Conservation (phyloP, 2,113 vertebrate genomes). For the Sorex fumeus region DNA sequence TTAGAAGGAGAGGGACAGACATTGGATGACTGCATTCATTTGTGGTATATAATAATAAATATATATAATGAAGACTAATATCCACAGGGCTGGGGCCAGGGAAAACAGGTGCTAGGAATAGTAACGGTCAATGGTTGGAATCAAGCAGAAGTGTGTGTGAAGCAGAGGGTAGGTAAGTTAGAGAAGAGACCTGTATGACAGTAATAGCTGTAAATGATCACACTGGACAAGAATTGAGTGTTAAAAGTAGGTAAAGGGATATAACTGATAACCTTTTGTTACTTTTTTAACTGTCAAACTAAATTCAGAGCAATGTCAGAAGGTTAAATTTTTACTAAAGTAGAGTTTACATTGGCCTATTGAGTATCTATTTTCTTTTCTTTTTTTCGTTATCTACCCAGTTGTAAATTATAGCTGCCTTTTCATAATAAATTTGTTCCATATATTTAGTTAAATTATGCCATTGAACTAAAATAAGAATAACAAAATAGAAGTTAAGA, state of each 20-base stretch:
- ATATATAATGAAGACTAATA: no score
- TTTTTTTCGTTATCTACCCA: neutral
- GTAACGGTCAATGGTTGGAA: neutral
- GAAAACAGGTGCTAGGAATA: neutral
- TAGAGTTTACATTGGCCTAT: neutral
- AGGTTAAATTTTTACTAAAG: slow-evolving; percentile 15
- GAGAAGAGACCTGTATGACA: no score
- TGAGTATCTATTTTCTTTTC: neutral
- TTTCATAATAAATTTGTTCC: slow-evolving; percentile 28
- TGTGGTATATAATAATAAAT: no score
- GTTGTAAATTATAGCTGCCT: neutral
- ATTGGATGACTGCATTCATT: no score
- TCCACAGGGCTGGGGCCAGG: no score
- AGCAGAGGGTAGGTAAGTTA: no score
- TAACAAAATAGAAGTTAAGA: slow-evolving; percentile 39
- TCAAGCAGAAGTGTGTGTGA: no score
- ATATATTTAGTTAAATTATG: neutral
- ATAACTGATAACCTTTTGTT: neutral
- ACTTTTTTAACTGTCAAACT: neutral
- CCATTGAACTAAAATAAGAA: slow-evolving; percentile 54
- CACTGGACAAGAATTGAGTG: no score
- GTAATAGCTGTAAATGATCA: no score
- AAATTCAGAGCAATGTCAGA: slow-evolving; percentile 30
- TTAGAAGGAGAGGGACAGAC: no score
- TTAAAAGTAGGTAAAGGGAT: no score